A percentile compares a stretch with the other conserved stretches of the same genome.
phyloP scores from a whole-genome alignment of 2,888 invertebrate species.

The Amiota communis region DNA sequence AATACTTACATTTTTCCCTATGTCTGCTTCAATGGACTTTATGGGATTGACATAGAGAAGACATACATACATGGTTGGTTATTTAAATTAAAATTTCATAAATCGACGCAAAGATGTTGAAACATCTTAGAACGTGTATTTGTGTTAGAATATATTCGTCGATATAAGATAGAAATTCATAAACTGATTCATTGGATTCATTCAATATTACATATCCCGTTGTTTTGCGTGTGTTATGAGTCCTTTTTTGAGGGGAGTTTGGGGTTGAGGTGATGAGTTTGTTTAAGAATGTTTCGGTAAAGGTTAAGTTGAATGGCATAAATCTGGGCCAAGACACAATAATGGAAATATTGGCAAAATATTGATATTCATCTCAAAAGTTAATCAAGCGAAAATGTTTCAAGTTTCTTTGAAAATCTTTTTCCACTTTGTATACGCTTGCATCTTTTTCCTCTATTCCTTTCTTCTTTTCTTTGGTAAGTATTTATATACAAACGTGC shows the following conservation, averaged over 20 bases:
- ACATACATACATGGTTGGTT: too few species aligned
- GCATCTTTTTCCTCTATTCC: too few species aligned
- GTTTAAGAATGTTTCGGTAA: too few species aligned
- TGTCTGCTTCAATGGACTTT: too few species aligned
- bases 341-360: constrained; percentile 32
- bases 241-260: neutral
- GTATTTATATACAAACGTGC: too few species aligned
- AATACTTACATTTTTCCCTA: too few species aligned
- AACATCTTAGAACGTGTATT: too few species aligned
- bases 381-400: constrained; percentile 39
- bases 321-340: neutral
- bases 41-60: too few species aligned
- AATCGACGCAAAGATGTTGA: too few species aligned
- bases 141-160: too few species aligned
- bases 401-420: constrained; percentile 17
- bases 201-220: neutral
- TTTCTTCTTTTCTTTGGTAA: too few species aligned
- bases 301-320: constrained; percentile 23
- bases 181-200: constrained; percentile 26
- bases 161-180: neutral
- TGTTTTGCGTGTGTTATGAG: neutral
- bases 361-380: constrained; percentile 40
- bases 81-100: too few species aligned
- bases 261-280: neutral
- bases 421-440: neutral